Conservation (phyloP, 2,113 vertebrate genomes). For the Tonatia bakeri region DNA sequence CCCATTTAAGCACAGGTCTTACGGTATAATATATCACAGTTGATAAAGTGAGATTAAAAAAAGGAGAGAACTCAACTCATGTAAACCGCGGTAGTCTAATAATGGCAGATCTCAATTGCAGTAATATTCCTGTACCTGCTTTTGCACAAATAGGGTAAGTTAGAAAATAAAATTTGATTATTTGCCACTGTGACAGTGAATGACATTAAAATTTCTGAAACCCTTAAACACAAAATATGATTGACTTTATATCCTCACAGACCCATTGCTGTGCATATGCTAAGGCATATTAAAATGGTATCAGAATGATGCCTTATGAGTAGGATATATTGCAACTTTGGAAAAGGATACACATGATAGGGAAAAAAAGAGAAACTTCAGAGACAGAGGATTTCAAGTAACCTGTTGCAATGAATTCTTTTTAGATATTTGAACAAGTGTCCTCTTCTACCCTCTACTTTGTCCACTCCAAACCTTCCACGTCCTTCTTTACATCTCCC, state of each 20-base stretch:
- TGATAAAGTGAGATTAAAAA: neutral
- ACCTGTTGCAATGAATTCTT: neutral
- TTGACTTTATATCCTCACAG: neutral
- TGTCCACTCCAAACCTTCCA: neutral
- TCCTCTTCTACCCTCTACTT: neutral
- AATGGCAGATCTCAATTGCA: neutral
- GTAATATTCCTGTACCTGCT: neutral
- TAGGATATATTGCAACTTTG: neutral
- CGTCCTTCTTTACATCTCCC: neutral
- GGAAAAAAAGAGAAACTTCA: neutral
- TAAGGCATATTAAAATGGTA: neutral
- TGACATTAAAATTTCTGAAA: neutral
- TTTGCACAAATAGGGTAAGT: neutral
- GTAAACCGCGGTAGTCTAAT: neutral
- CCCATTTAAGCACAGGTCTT: neutral
- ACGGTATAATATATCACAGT: neutral
- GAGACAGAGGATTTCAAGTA: neutral
- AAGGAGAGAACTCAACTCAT: neutral
- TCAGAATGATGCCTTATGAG: neutral
- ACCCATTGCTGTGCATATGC: neutral
- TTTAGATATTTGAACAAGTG: neutral
- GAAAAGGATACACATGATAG: neutral
- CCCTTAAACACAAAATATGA: neutral
- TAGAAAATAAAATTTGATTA: neutral
- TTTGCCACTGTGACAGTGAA: neutral